Evolutionary conservation across 2,797 vertebrate genomes (phyloP), one percentile per base, ranked within the genome.

Genomic region (Microchirus variegatus): DNA sequence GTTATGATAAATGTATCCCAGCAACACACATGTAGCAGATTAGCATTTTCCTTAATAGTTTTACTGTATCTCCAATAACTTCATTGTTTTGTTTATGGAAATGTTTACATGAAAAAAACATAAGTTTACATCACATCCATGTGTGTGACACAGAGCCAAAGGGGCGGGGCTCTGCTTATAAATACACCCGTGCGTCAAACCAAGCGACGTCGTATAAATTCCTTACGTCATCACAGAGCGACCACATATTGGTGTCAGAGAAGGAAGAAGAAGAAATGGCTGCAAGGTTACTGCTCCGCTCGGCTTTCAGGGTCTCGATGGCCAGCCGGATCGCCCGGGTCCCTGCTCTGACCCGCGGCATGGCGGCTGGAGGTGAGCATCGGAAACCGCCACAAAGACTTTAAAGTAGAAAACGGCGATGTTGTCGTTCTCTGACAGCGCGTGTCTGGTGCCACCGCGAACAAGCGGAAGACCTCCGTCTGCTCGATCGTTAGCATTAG

Each of bases 281-380:
- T 78, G 94, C 93, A 94, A 95, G 94, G 93, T 95, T 95, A 93
- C 89, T 95, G 26, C 57, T 93, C 19, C 84, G 89, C 1, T 83
- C 89, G 0, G 81, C 80, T 0, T 0, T 77, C 17, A 53, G 82
- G 74, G 85, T 82, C 66, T 67, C 65, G 0, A 42, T 40, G 9
- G 48, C 60, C n/a, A 73, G 59, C 74, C 63, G 84, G 63, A 60
- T 50, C 0, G 67, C 61, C 9, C 42, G 65, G 19, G 69, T 41
- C 3, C 57, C 72, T 0, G 75, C 60, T 5, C 44, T 86, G 47
- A 71, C 63, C 58, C 92, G 94, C 52, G 53, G 84, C 35, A 86
- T 94, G 92, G 72, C 87, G 1, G 66, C 87, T 13, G 82, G 90
- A 93, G 94, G 95, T 95, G 78, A 85, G 89, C 3, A 35, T 15